These are phyloP conservation scores for Philereme transversata DNA, from an alignment of 2,888 invertebrate species.

Conservation along the genomic window DNA sequence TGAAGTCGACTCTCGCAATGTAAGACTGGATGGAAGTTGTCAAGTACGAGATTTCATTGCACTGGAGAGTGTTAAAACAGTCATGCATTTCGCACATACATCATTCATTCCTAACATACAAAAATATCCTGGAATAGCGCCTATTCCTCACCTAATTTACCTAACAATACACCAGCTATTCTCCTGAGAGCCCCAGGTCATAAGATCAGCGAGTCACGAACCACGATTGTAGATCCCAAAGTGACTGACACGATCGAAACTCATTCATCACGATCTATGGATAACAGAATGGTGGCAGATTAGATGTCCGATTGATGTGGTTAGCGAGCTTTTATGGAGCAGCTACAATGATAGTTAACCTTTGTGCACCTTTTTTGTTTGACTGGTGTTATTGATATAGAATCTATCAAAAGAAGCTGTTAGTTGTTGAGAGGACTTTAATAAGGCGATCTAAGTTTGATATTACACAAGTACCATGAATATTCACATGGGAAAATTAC, in stretches of 20 bases:
- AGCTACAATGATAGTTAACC: slow-evolving; percentile 34
- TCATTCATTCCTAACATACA: neutral
- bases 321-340: slow-evolving; percentile 38
- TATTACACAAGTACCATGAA: too few relatives aligned
- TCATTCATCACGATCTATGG: slow-evolving; percentile 54
- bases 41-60: too few relatives aligned
- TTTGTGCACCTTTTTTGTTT: slow-evolving; percentile 25
- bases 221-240: slow-evolving; percentile 44
- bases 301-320: slow-evolving; percentile 37
- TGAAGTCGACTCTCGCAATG: too few relatives aligned
- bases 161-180: slow-evolving; percentile 8
- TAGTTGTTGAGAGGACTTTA: too few relatives aligned
- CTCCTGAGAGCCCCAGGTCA: slow-evolving; percentile 41
- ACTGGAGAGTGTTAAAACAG: neutral
- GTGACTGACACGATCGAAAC: slow-evolving; percentile 53
- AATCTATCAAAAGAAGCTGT: neutral
- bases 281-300: slow-evolving; percentile 40
- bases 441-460: too few relatives aligned
- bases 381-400: slow-evolving; percentile 25
- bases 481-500: too few relatives aligned
- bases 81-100: neutral
- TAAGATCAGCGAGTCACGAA: slow-evolving; percentile 60
- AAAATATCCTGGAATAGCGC: neutral
- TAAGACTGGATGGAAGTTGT: too few relatives aligned
- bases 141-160: neutral